Evolutionary conservation across 2,888 invertebrate genomes (phyloP).

Genomic region (Oligia fasciuncula): DNA sequence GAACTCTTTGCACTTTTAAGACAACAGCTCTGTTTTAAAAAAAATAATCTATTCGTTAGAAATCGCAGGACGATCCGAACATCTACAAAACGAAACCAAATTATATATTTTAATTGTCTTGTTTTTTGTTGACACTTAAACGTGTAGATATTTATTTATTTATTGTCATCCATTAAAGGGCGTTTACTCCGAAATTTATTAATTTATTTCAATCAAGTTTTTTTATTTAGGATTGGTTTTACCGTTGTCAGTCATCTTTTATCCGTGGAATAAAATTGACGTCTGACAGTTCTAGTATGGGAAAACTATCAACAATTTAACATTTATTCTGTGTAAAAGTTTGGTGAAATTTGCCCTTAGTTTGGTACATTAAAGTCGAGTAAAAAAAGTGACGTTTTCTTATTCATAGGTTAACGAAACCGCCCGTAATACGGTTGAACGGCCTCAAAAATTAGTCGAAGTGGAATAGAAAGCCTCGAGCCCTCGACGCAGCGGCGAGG

Average conservation of each 20-base stretch:
- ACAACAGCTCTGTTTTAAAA: neutral
- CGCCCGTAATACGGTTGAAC: conserved; percentile 30
- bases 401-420: conserved; percentile 70
- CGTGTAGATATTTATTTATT: neutral
- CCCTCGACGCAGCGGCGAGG: conserved; percentile 55
- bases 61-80: conserved; percentile 15
- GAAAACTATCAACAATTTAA: neutral
- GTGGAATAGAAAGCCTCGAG: conserved; percentile 43
- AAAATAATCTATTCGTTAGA: neutral
- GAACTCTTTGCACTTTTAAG: neutral
- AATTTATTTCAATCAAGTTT: conserved; percentile 1
- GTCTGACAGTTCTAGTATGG: neutral
- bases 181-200: conserved; percentile 12
- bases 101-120: conserved; percentile 7
- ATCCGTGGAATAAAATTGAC: too few species aligned
- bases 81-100: conserved; percentile 42
- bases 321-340: neutral
- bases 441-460: neutral
- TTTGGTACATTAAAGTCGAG: conserved; percentile 16
- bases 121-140: neutral
- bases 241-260: neutral
- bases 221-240: neutral
- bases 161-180: neutral
- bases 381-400: conserved; percentile 64
- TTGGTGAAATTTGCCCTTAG: neutral